These are phyloP conservation scores for Trichoplax adhaerens DNA, from an alignment of 37 sponge, comb jelly and placozoan genomes.

Conservation along the genomic window DNA sequence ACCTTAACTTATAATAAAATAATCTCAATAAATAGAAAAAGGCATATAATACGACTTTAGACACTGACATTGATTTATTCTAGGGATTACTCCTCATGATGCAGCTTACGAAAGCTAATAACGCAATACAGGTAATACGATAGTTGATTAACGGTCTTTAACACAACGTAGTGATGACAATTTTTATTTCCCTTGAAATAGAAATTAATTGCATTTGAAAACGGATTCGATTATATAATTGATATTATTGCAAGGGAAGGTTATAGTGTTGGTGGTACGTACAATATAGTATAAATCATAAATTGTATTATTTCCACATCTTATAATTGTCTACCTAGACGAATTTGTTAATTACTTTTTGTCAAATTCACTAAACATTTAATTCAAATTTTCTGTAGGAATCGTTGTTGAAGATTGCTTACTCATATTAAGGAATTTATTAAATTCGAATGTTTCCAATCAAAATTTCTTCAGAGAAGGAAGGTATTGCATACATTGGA, in stretches of 20 bases:
- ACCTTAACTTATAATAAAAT: too few species aligned
- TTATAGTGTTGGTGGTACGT: constrained; percentile 63
- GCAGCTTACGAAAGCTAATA: too few species aligned
- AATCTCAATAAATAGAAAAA: too few species aligned
- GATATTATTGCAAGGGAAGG: constrained; percentile 59
- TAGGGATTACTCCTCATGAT: too few species aligned
- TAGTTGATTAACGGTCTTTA: too few species aligned
- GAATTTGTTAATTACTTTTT: not conserved
- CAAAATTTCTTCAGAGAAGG: constrained; percentile 85
- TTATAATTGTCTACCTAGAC: not conserved
- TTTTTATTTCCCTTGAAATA: constrained; percentile 8
- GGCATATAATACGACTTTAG: too few species aligned
- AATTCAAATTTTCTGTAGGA: constrained; percentile 4
- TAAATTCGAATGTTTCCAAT: constrained; percentile 55
- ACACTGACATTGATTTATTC: too few species aligned
- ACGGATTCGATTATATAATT: constrained; percentile 75
- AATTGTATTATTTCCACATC: not conserved
- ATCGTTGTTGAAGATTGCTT: constrained; percentile 80
- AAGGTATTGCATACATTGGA: constrained; percentile 12
- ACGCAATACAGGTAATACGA: too few species aligned
- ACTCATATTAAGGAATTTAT: constrained; percentile 38
- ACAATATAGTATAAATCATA: not conserved
- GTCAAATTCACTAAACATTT: not conserved
- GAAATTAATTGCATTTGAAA: constrained; percentile 92
- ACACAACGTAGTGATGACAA: not conserved